phyloP scores from a whole-genome alignment of 2,113 vertebrate species.

The Daubentonia madagascariensis region DNA sequence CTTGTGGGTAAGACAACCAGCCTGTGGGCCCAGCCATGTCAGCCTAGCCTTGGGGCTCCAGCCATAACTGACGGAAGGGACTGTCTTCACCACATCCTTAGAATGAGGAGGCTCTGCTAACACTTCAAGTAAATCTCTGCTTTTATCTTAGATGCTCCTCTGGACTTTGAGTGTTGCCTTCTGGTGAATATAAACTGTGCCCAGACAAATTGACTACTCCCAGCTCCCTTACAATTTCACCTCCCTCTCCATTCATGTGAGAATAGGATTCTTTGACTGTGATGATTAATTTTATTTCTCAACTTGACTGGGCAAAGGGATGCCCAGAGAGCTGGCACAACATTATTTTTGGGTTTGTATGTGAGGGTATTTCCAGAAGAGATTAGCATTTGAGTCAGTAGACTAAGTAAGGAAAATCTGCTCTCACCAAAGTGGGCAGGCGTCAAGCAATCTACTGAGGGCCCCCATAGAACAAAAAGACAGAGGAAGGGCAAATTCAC shows the following conservation, averaged over 20 bases:
- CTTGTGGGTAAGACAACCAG: not conserved
- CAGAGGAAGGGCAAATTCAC: too few relatives aligned
- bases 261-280: not conserved
- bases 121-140: not conserved
- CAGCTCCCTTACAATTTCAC: not conserved
- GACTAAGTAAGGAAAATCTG: not conserved
- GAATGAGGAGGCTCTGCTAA: not conserved
- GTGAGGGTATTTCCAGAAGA: not conserved
- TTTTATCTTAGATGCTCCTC: not conserved
- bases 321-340: not conserved
- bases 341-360: not conserved
- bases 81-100: not conserved
- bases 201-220: not conserved
- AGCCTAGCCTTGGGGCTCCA: not conserved
- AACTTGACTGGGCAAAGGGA: not conserved
- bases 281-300: not conserved
- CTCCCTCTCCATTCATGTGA: not conserved
- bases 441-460: not conserved
- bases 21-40: not conserved
- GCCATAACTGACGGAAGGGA: not conserved
- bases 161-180: not conserved
- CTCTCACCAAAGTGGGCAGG: not conserved
- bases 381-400: not conserved
- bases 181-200: not conserved
- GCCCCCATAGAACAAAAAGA: not conserved